Evolutionary conservation across 1,140 invertebrate species (phyloP), one percentile per base, ranked within the genome.

Genomic region (Nephotettix cincticeps): DNA sequence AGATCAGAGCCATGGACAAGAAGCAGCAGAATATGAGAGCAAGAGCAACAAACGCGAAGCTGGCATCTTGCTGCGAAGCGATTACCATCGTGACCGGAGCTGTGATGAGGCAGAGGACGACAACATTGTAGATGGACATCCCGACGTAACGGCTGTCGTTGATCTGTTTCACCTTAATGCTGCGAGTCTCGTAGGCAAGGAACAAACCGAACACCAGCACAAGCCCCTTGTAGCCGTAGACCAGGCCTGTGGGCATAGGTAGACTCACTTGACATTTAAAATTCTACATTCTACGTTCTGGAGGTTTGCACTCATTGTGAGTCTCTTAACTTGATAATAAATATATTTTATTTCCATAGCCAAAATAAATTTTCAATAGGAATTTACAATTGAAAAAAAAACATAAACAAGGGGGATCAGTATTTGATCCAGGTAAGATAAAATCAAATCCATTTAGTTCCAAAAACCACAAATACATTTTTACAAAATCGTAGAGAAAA

Each of bases 71-170:
- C 79, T 99, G 97, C 73, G 93, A 94, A 66, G 93, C 92, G 73
- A 99, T 98, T 17, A 99, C 95, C 84, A 99, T 89, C 13, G 94
- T 95, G 40, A 99, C 97, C 0, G 97, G 97, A 14, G 94, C 96
- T 11, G 97, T 99, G 78, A 99, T 98, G 68, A 99, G 83, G 80
- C 96, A 98, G 14, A 99, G 86, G 27, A 99, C 95, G 69, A 98
- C 97, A 58, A 99, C 97, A 83, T 99, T 99, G 84, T 99, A 99
- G 78, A 99, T 99, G 75, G 96, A 96, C 95, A 99, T 98, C 73
- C 96, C 96, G 13, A 99, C 97, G 81, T 99, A 97, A 77, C 96
- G 87, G 0, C 96, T 97, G 84, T 99, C 98, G 82, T 95, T 95
- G 76, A 95, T 95, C 79, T 93, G 91, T 71, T 93, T 92, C 9